These are phyloP conservation scores for Nyleta sp. DNA, from an alignment of 2,888 invertebrate genomes.

Conservation along the genomic window DNA sequence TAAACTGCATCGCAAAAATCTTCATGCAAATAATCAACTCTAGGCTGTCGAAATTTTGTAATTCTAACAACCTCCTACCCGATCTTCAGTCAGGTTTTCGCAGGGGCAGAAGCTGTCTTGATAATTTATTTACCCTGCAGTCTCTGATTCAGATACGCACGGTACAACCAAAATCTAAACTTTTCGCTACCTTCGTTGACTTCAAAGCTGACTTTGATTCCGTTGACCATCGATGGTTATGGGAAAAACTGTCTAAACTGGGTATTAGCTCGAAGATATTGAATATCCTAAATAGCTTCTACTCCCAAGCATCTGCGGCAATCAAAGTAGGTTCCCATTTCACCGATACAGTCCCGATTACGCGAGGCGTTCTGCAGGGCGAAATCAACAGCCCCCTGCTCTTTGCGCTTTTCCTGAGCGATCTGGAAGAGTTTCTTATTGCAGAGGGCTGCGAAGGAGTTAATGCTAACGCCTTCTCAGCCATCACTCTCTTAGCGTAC, in stretches of 20 bases:
- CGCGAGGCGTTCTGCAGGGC: conserved; percentile 13
- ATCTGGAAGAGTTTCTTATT: conserved; percentile 3
- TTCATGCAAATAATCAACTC: conserved; percentile 11
- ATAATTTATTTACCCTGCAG: conserved; percentile 9
- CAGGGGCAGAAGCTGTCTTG: conserved; percentile 2
- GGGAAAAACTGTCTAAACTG: background rate
- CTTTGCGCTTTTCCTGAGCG: conserved; percentile 7
- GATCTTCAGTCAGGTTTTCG: conserved; percentile 13
- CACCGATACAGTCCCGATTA: background rate
- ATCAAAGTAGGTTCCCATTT: background rate
- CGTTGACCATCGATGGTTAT: background rate
- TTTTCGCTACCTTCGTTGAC: conserved; percentile 26
- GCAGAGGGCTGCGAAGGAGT: conserved; percentile 9
- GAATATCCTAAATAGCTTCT: conserved; percentile 13
- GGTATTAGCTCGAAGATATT: conserved; percentile 17
- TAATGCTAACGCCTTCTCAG: background rate
- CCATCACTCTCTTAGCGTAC: background rate
- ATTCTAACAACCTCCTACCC: conserved; percentile 1
- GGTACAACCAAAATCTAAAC: background rate
- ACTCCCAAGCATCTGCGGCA: background rate
- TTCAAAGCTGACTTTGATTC: conserved; percentile 23
- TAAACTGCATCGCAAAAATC: conserved; percentile 14
- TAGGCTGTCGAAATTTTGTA: conserved; percentile 1
- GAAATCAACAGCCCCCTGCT: conserved; percentile 22
- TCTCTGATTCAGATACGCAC: conserved; percentile 22